phyloP scores from a whole-genome alignment of 2,797 vertebrate genomes.

The Alauda arvensis region DNA sequence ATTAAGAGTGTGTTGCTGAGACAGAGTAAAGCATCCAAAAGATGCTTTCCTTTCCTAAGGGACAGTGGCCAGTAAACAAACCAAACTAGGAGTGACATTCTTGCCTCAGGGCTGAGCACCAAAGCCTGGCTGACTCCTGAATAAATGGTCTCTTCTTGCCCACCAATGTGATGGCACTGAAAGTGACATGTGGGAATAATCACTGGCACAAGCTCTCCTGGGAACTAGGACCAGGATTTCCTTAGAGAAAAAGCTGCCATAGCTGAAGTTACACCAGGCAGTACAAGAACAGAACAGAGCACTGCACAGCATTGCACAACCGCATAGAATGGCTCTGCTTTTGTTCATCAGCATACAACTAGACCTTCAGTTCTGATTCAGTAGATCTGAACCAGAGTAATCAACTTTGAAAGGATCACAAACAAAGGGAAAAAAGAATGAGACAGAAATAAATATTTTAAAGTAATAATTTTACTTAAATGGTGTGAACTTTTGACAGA shows the following conservation, averaged over 20 bases:
- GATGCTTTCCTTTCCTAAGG: not conserved
- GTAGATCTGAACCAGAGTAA: not conserved
- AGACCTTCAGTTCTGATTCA: not conserved
- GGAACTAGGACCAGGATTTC: not conserved
- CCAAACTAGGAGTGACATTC: not conserved
- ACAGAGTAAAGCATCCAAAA: not conserved
- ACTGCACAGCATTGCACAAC: accelerated
- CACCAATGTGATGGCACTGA: not conserved
- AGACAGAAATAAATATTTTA: not conserved
- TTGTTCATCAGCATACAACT: not conserved
- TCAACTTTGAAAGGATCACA: not conserved
- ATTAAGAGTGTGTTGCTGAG: not conserved
- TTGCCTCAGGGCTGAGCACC: not conserved
- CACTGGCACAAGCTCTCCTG: not conserved
- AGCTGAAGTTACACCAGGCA: not conserved
- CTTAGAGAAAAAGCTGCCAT: not conserved
- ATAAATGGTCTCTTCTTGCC: not conserved
- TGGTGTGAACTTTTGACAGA: not conserved
- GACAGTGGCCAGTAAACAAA: not conserved
- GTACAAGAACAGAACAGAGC: not conserved
- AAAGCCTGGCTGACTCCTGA: not conserved
- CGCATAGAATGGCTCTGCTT: not conserved
- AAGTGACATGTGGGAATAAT: not conserved
- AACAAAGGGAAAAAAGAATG: not conserved
- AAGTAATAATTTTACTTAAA: not conserved